Base-by-base conservation (phyloP, 2,888 invertebrate genomes). In the Gymnocheta viridis region DNA sequence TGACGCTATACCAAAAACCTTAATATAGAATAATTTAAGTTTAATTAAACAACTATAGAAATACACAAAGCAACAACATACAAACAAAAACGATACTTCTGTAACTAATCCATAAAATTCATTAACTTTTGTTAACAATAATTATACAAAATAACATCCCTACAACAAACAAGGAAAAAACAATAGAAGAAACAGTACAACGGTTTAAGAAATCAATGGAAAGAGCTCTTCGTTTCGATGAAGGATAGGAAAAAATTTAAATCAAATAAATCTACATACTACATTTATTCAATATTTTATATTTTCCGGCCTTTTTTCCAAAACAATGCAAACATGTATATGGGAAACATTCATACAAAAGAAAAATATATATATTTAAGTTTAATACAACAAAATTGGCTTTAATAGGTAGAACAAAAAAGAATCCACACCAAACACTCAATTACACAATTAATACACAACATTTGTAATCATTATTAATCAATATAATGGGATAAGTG, bases 11-110 rank as follows among this genome's bases (percentile, higher is more conserved):
- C 86, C 85, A 86, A 85, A 80, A 86, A 87, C 85, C 86, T 89
- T 88, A 89, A 88, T 86, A 86, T 89, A 90, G 88, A 88, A 88
- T 70, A 62, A 41, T 10, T 89, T 82, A 86, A 85, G 74, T 62
- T 85, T 82, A 85, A 89, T 88, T 35, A 60, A 80, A 67, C 58
- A 80, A 84, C 70, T 56, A 67, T 64, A 67, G 58, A 41, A 67
- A 80, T 29, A 80, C 49, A 64, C n/a, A 64, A 60, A 78, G 22
- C 19, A 49, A 41, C 1, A 60, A 76, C 2, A 64, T 41, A 49
- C 29, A 58, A 51, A 73, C 2, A 47, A 24, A 49, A 19, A 54
- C 9, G 58, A 54, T 38, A 67, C 27, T 44, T 58, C 14, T 74
- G 27, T 32, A 74, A 79, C 64, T 79, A 79, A 79, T 79, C 56